These are phyloP conservation scores for Liodrosophila aerea DNA, from an alignment of 2,888 invertebrate genomes.

Conservation along the genomic window DNA sequence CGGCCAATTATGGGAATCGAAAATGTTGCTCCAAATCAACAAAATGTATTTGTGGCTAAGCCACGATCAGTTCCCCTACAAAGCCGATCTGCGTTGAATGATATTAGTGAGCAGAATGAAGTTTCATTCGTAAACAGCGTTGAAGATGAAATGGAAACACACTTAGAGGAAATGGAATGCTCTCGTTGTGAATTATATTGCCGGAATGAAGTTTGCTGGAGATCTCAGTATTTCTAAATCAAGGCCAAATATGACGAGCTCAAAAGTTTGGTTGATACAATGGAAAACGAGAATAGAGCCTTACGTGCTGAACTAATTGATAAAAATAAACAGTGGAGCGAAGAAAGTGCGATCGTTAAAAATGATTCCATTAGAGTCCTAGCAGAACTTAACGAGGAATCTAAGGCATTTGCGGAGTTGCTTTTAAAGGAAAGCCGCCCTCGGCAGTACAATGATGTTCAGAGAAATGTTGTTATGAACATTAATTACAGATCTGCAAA, in stretches of 20 bases:
- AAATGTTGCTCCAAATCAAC: too few species aligned
- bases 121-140: too few species aligned
- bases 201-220: neutral
- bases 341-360: too few species aligned
- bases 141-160: too few species aligned
- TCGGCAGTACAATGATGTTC: neutral
- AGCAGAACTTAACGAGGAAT: neutral
- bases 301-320: neutral
- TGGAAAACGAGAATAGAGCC: neutral
- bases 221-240: neutral
- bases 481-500: neutral
- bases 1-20: too few species aligned
- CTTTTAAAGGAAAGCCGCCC: neutral
- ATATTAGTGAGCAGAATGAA: too few species aligned
- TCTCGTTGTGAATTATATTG: neutral
- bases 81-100: too few species aligned
- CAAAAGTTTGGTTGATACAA: neutral
- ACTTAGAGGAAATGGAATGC: neutral
- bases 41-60: too few species aligned
- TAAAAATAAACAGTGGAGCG: too few species aligned
- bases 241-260: neutral
- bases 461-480: neutral
- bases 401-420: neutral
- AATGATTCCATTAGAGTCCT: too few species aligned
- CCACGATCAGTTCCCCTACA: too few species aligned